Percentiles rank a stretch among this genome's conserved stretches.
Evolutionary conservation across 2,797 vertebrate species (phyloP).

Genomic region (Aeoliscus strigatus): DNA sequence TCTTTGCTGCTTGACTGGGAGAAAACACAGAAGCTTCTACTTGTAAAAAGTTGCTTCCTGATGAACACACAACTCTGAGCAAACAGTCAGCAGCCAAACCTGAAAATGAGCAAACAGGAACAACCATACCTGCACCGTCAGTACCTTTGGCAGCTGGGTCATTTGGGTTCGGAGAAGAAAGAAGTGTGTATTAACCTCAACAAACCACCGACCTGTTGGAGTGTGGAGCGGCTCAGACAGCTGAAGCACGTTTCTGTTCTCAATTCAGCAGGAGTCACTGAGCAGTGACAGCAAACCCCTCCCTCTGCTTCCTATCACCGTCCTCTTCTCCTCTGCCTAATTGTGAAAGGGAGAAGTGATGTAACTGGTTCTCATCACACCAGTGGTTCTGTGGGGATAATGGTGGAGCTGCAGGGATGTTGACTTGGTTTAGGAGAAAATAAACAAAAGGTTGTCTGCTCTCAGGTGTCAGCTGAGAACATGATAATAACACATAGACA

Average conservation of each 20-base stretch:
- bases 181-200: too few relatives aligned
- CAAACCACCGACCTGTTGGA: conserved; percentile 8
- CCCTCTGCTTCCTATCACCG: conserved; percentile 31
- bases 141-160: too few relatives aligned
- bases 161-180: too few relatives aligned
- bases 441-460: too few relatives aligned
- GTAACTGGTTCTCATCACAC: conserved; percentile 4
- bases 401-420: too few relatives aligned
- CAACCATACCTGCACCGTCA: not conserved
- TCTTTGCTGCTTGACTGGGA: conserved; percentile 26
- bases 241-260: conserved; percentile 8
- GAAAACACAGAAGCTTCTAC: too few relatives aligned
- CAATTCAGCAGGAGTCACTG: conserved; percentile 11
- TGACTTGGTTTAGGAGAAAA: too few relatives aligned
- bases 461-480: too few relatives aligned
- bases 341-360: conserved; percentile 23
- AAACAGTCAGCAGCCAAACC: conserved; percentile 30
- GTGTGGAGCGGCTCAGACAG: not conserved
- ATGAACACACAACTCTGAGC: conserved; percentile 8
- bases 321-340: conserved; percentile 14
- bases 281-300: conserved; percentile 23
- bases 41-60: too few relatives aligned
- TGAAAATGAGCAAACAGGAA: conserved; percentile 34
- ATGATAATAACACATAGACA: too few relatives aligned
- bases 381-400: too few relatives aligned